Evolutionary conservation across 1,140 invertebrate genomes (phyloP).

Genomic region (Drosophila kikkawai): DNA sequence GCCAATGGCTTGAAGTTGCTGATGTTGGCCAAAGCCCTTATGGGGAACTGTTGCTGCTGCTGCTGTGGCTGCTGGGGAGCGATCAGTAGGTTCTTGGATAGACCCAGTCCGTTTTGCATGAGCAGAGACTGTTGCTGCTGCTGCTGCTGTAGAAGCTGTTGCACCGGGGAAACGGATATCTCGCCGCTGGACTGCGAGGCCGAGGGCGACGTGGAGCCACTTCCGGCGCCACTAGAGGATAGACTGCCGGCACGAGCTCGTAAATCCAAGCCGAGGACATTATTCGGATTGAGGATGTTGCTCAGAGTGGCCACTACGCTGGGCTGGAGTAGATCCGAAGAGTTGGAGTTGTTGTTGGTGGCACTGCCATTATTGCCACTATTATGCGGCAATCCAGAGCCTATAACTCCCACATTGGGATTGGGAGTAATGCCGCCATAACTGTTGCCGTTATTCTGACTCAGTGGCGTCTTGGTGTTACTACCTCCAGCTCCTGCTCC

Average conservation of each 20-base stretch:
- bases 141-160: constrained; percentile 81
- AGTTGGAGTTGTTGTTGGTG: constrained; percentile 19
- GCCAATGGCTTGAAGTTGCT: constrained; percentile 78
- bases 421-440: constrained; percentile 57
- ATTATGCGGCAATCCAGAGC: constrained; percentile 76
- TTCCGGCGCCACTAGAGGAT: constrained; percentile 86
- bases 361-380: constrained; percentile 52
- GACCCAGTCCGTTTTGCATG: constrained; percentile 51
- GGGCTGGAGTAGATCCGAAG: constrained; percentile 36
- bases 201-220: constrained; percentile 89
- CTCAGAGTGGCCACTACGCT: constrained; percentile 62
- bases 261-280: constrained; percentile 78
- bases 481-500: background rate
- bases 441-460: constrained; percentile 50
- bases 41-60: constrained; percentile 19
- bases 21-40: constrained; percentile 71
- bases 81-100: constrained; percentile 56
- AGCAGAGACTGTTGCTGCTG: constrained; percentile 57
- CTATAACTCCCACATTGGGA: constrained; percentile 80
- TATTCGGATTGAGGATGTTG: constrained; percentile 67
- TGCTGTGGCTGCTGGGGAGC: constrained; percentile 20
- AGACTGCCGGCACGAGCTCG: constrained; percentile 85
- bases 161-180: constrained; percentile 90
- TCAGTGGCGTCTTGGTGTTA: constrained; percentile 43
- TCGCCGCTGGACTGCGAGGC: constrained; percentile 89